Conservation (phyloP, 2,797 vertebrate genomes). For the Aphelocoma californica region DNA sequence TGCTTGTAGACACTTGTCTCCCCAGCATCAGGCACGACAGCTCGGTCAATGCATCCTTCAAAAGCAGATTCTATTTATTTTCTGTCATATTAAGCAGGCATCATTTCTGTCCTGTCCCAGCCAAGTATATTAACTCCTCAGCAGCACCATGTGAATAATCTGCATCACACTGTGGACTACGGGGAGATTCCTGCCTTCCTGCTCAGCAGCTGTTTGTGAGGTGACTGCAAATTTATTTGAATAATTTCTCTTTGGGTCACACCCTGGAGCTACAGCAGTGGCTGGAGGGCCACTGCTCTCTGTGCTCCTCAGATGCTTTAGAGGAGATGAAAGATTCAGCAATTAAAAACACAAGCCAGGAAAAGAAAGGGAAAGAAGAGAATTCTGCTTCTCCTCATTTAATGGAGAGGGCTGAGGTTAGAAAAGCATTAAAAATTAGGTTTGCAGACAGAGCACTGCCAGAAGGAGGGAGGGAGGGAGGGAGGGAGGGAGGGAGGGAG, state of each 20-base stretch:
- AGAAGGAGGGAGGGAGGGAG: not conserved
- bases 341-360: not conserved
- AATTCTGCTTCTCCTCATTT: not conserved
- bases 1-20: constrained; percentile 54
- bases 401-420: not conserved
- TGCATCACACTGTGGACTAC: constrained; percentile 2
- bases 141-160: constrained; percentile 27
- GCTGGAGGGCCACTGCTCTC: not conserved
- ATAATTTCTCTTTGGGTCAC: not conserved
- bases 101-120: constrained; percentile 27
- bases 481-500: not conserved
- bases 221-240: constrained; percentile 6
- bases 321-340: not conserved
- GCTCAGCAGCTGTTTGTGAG: not conserved
- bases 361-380: not conserved
- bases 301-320: accelerated
- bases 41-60: constrained; percentile 29
- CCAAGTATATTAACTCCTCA: constrained; percentile 39
- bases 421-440: not conserved
- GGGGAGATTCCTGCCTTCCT: not conserved
- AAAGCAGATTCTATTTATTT: constrained; percentile 50
- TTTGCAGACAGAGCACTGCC: not conserved
- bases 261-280: not conserved
- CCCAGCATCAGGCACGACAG: constrained; percentile 22
- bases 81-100: constrained; percentile 23